phyloP scores from a whole-genome alignment of 2,113 vertebrate species.

The Eulemur rufifrons region DNA sequence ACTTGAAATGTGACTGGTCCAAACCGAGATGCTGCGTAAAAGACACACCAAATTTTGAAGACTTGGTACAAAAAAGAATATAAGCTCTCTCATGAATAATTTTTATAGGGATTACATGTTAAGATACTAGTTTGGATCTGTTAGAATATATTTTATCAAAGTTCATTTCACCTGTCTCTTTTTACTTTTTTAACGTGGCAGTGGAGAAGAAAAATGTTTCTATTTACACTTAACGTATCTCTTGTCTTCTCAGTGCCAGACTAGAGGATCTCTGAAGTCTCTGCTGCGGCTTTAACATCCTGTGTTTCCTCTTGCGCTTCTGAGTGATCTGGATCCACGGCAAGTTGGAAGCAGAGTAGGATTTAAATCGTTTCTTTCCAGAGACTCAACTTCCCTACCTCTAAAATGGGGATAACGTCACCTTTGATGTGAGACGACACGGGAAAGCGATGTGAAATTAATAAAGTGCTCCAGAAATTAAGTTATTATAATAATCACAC shows the following conservation, averaged over 20 bases:
- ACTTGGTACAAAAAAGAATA: background rate
- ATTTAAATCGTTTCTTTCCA: background rate
- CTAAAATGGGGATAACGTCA: background rate
- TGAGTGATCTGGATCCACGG: background rate
- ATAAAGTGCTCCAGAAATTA: background rate
- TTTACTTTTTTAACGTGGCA: background rate
- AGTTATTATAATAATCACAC: background rate
- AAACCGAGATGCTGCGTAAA: background rate
- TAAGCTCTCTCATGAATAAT: background rate
- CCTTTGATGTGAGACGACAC: background rate
- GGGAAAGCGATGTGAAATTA: background rate
- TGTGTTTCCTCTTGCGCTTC: background rate
- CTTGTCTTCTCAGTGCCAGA: background rate
- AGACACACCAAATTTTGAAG: background rate
- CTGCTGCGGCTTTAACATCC: background rate
- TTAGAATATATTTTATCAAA: background rate
- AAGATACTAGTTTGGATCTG: background rate
- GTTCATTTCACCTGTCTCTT: background rate
- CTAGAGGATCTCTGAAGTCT: background rate
- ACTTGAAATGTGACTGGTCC: background rate
- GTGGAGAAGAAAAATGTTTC: background rate
- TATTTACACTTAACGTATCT: background rate
- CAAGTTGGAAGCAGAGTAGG: background rate
- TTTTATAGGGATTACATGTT: background rate
- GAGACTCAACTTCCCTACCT: background rate